These are phyloP conservation scores for Eurystomus glaucurus DNA, from an alignment of 2,797 vertebrate genomes.

Conservation along the genomic window DNA sequence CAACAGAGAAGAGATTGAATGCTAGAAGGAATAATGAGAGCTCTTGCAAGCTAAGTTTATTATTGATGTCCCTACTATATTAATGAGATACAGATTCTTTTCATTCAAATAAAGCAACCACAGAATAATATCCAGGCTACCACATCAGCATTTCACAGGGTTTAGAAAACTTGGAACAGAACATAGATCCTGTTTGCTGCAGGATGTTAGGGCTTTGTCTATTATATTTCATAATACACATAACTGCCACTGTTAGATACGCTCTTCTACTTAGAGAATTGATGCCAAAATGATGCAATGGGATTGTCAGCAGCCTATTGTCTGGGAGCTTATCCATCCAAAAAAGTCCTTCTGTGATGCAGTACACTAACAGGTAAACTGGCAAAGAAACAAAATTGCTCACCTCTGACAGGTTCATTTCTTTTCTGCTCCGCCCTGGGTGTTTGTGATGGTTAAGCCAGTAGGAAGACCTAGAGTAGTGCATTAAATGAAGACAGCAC, in stretches of 20 bases:
- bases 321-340: not conserved
- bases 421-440: not conserved
- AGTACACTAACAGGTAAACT: not conserved
- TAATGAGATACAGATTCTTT: not conserved
- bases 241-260: not conserved
- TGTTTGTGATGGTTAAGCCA: accelerated
- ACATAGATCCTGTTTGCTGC: not conserved
- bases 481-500: not conserved
- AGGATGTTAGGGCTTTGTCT: slow-evolving; percentile 2
- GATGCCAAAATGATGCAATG: not conserved
- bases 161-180: not conserved
- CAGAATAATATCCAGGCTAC: not conserved
- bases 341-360: not conserved
- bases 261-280: not conserved
- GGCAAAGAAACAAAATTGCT: not conserved
- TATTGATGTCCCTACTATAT: not conserved
- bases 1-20: not conserved
- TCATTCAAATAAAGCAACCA: slow-evolving; percentile 1
- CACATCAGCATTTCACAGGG: not conserved
- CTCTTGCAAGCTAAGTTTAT: not conserved
- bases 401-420: not conserved
- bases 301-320: not conserved
- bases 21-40: not conserved
- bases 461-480: not conserved
- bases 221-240: not conserved